A percentile compares a stretch with the other conserved stretches of the same genome.
phyloP scores from a whole-genome alignment of 2,888 invertebrate genomes.

The Nephrotoma appendiculata region DNA sequence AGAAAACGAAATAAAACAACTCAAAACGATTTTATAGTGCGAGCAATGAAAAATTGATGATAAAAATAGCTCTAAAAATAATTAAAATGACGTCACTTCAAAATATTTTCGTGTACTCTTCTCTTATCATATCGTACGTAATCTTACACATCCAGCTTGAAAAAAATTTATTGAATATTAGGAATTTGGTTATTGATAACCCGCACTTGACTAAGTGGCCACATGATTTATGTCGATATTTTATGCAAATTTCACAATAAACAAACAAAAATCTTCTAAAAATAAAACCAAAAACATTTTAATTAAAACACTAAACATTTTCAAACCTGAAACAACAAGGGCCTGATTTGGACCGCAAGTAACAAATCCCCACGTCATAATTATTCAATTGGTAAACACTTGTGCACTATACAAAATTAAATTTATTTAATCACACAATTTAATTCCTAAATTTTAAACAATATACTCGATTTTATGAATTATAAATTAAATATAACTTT shows the following conservation, averaged over 20 bases:
- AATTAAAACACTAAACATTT: not conserved
- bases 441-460: not conserved
- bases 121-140: not conserved
- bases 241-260: not conserved
- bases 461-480: not conserved
- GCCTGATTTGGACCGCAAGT: slow-evolving; percentile 93
- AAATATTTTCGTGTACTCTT: not conserved
- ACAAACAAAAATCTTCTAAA: not conserved
- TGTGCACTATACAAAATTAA: not conserved
- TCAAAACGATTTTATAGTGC: not conserved
- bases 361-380: slow-evolving; percentile 76
- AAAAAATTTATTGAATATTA: not conserved
- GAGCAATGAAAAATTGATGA: not conserved
- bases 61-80: not conserved
- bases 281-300: not conserved
- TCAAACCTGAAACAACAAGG: slow-evolving; percentile 75
- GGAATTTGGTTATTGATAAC: not conserved
- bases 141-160: not conserved
- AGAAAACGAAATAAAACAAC: not conserved
- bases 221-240: not conserved
- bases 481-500: not conserved
- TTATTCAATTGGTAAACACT: not conserved
- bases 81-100: not conserved
- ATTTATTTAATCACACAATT: not conserved
- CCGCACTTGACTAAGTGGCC: not conserved